Evolutionary conservation across 1,140 invertebrate genomes (phyloP), one percentile per base, ranked within the genome.

Genomic region (Drosophila lowei): DNA sequence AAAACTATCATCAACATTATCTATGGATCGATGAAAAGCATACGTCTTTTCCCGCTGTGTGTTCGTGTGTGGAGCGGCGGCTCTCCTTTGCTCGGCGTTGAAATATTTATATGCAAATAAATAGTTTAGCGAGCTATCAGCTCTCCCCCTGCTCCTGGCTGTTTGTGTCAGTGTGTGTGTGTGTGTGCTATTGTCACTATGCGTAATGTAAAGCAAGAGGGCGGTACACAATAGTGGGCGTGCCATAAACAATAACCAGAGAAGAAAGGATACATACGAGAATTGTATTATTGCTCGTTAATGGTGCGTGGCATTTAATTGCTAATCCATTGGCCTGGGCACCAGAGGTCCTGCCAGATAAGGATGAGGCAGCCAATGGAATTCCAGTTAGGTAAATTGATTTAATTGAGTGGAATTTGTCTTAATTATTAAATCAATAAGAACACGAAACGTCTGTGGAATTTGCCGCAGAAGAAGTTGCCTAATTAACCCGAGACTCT

Each of bases 21-120:
- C 34, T 13, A 38, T 13, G 11, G 11, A 38, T 38, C 34, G 0
- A 5, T 38, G 11, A 5, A 5, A 5, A 38, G 1, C 4, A 4
- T 11, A 4, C 9, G 34, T 38, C 3, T 5, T 68, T 55, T n/a
- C 47, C 11, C 34, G 1, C 46, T 54, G 15, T 44, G n/a, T 21
- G n/a, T 34, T 6, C 41, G 41, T 61, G 55, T 34, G 49, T 42
- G 38, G 47, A 60, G 63, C 65, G 58, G 60, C 41, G 58, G 60
- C 41, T 75, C 57, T 55, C 53, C 53, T 59, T 52, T 44, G 46
- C 57, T 48, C 23, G 34, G 50, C 61, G 65, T 72, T 85, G 68
- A 86, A 85, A 85, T 88, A 85, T 85, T 85, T 85, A 86, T 85
- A 86, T 85, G 81, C 81, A 85, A 85, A 85, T 85, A 85, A 85